phyloP scores from a whole-genome alignment of 2,113 vertebrate species.

The Cervus canadensis region DNA sequence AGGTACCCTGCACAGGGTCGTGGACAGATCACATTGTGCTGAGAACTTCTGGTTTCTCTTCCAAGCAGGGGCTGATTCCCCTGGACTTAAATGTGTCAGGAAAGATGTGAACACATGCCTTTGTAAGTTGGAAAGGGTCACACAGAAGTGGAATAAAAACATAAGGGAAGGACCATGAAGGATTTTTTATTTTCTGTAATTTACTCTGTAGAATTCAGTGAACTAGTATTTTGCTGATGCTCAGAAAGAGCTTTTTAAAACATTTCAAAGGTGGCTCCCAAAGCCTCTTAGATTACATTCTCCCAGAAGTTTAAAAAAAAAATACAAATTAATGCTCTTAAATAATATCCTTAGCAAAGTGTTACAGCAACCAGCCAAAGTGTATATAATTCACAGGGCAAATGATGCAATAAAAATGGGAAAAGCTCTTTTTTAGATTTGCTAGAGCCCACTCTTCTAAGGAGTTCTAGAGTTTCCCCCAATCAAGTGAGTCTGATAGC shows the following conservation, averaged over 20 bases:
- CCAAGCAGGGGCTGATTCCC: neutral
- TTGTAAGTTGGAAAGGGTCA: neutral
- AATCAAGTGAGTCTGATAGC: neutral
- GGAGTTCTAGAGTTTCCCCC: neutral
- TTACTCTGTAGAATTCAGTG: constrained; percentile 27
- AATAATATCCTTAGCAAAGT: neutral
- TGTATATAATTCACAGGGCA: neutral
- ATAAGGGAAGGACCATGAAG: neutral
- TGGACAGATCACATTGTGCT: neutral
- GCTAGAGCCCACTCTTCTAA: neutral
- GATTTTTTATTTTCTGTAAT: neutral
- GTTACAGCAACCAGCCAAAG: neutral
- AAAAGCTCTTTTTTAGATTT: neutral
- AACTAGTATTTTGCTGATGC: constrained; percentile 4
- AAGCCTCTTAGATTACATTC: neutral
- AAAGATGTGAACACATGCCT: neutral
- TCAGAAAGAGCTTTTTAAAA: neutral
- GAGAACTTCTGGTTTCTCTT: neutral
- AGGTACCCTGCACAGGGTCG: neutral
- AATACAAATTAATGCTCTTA: neutral
- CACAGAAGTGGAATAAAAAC: neutral
- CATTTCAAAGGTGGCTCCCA: neutral
- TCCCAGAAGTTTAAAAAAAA: neutral
- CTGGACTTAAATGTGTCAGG: neutral
- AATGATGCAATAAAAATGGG: neutral